Conservation (phyloP, 2,113 vertebrate genomes). For the Hypocryptadius cinnamomeus region DNA sequence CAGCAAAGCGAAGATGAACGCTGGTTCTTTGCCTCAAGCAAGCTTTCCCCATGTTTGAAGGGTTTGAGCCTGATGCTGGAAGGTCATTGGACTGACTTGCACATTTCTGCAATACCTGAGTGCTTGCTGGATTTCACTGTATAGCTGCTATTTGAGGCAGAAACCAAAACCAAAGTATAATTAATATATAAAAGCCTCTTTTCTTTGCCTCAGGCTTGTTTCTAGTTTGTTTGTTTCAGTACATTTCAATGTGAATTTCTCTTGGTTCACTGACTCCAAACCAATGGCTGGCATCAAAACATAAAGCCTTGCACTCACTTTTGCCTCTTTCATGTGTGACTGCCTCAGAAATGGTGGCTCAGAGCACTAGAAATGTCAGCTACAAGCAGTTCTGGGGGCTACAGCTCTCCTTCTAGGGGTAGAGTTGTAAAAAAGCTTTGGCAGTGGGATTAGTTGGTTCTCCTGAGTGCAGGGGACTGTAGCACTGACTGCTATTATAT, state of each 20-base stretch:
- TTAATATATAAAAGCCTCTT: slow-evolving; percentile 40
- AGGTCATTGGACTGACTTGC: slow-evolving; percentile 7
- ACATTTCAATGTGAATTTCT: slow-evolving; percentile 41
- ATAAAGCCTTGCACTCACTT: not conserved
- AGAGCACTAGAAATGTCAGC: not conserved
- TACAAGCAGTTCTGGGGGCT: not conserved
- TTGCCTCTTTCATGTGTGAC: not conserved
- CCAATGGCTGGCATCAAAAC: slow-evolving; percentile 29
- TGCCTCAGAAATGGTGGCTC: slow-evolving; percentile 7
- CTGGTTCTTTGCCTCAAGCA: not conserved
- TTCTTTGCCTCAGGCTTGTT: slow-evolving; percentile 42
- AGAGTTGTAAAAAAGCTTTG: not conserved
- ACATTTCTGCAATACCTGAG: slow-evolving; percentile 6
- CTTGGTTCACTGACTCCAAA: slow-evolving; percentile 34
- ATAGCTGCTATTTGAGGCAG: slow-evolving; percentile 15
- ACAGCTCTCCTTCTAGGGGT: not conserved
- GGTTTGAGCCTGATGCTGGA: not conserved
- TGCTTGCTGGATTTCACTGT: slow-evolving; percentile 15
- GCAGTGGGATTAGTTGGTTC: not conserved
- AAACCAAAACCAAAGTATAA: not conserved
- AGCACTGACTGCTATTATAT: not conserved
- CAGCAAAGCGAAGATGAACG: not conserved
- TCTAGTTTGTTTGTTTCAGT: slow-evolving; percentile 48
- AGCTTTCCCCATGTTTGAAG: not conserved
- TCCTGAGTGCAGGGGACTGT: not conserved